Base-by-base conservation (phyloP, 1,140 invertebrate genomes). In the Halotydeus destructor region DNA sequence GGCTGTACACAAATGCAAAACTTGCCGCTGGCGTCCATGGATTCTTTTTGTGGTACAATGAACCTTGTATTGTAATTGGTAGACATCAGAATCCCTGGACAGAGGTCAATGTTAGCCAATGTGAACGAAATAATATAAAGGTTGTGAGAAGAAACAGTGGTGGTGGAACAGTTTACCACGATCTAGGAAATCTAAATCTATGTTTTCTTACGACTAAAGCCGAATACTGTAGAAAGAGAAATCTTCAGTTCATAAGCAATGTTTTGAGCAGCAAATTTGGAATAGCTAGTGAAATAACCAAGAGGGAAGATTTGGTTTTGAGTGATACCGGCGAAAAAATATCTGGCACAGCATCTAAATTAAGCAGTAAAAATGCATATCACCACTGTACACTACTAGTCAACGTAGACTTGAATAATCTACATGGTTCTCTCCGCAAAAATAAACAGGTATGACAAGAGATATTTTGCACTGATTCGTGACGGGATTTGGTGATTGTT, bases 91-190 rank as follows among this genome's bases (percentile, higher is more conserved):
- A 98, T 63, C 84, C 88, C 1, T 97, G 88, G 77, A 56, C 76
- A 16, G 91, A 98, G 61, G 74, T 77, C 2, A 81, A 93, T 56
- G 57, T 83, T 0, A 47, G 61, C 40, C 61, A 69, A 3, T 64
- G 62, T 25, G 50, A 76, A 18, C 56, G 66, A 34, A 26, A 40
- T 16, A 30, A 30, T 11, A 48, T 55, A 5, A 58, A 68, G 2
- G 50, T 94, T 14, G 89, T 76, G 1, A 67, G 91, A 38, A 67
- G 89, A 16, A 82, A 85, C 53, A 93, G 85, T 60, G 89, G 86
- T n/a, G 93, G 91, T 43, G 88, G 86, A 8, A 78, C 85, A 14
- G 86, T 97, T 16, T 98, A 86, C 60, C 89, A 98, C 60, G 91
- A 97, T 60, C 54, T 68, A 45, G 88, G 86, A 31, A 93, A 91